Evolutionary conservation across 2,888 invertebrate genomes (phyloP).

Genomic region (Bedellia somnulentella): DNA sequence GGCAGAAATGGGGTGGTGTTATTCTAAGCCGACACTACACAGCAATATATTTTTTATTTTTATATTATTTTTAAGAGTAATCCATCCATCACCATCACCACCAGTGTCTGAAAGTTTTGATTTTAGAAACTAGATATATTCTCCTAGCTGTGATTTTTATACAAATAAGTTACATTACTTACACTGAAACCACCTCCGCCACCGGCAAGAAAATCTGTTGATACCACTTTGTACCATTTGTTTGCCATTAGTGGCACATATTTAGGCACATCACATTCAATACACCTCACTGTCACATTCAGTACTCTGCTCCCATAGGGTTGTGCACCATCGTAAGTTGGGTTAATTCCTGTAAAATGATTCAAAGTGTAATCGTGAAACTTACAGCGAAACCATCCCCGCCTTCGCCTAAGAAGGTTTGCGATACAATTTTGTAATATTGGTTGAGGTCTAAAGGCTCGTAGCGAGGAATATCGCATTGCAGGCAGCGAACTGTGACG

Average conservation of each 20-base stretch:
- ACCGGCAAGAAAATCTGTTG: constrained; percentile 43
- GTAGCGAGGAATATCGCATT: constrained; percentile 65
- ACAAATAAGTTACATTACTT: no score
- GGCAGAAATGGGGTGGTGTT: no score
- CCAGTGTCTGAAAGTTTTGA: no score
- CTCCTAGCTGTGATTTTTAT: no score
- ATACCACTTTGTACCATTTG: constrained; percentile 53
- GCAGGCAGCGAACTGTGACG: constrained; percentile 59
- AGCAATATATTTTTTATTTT: no score
- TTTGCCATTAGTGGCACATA: constrained; percentile 50
- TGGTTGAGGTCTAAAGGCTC: constrained; percentile 52
- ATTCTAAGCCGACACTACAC: no score
- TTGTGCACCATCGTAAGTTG: constrained; percentile 49
- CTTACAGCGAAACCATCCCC: constrained; percentile 68
- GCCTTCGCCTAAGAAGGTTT: constrained; percentile 62
- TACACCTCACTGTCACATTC: constrained; percentile 46
- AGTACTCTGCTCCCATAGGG: constrained; percentile 52
- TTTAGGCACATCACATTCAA: constrained; percentile 52
- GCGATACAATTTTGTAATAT: constrained; percentile 63
- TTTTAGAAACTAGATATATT: no score
- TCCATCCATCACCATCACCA: no score
- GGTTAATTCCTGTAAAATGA: constrained; percentile 40
- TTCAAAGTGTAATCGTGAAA: no score
- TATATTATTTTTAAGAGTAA: no score
- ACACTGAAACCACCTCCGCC: constrained; percentile 64